Conservation (phyloP, 2,797 vertebrate species). For the Pseudochaenichthys georgianus region DNA sequence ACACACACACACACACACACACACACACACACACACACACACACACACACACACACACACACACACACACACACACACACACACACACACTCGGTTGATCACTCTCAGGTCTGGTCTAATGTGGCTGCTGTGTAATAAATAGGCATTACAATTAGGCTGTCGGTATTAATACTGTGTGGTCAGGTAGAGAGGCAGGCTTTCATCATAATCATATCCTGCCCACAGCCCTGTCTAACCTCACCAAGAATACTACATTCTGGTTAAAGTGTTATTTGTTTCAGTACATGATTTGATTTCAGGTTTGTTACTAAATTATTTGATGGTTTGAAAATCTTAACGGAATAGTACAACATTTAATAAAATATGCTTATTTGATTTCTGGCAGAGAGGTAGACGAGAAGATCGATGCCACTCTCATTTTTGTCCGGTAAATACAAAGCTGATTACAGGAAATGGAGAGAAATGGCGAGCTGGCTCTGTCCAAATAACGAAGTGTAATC, state of each 20-base stretch:
- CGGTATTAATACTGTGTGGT: slow-evolving; percentile 40
- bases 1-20: slow-evolving; percentile 8
- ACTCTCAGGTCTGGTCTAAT: slow-evolving; percentile 37
- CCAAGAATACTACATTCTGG: not conserved
- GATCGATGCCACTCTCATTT: not conserved
- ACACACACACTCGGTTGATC: slow-evolving; percentile 34
- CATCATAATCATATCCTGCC: slow-evolving; percentile 30
- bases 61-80: not conserved
- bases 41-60: too few species aligned
- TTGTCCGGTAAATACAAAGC: not conserved
- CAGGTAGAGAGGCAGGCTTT: slow-evolving; percentile 31
- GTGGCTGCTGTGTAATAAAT: slow-evolving; percentile 58
- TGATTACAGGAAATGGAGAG: not conserved
- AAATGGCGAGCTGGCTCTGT: not conserved
- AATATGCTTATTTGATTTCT: not conserved
- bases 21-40: too few species aligned
- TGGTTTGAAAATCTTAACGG: not conserved
- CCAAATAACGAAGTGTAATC: not conserved
- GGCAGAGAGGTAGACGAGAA: not conserved
- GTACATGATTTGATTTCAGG: not conserved
- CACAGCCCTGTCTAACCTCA: not conserved
- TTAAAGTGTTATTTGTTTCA: not conserved
- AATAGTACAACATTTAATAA: not conserved
- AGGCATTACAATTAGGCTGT: slow-evolving; percentile 51
- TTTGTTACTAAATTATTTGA: not conserved